Conservation (phyloP, 2,888 invertebrate genomes). For the Stenoptilia bipunctidactyla region DNA sequence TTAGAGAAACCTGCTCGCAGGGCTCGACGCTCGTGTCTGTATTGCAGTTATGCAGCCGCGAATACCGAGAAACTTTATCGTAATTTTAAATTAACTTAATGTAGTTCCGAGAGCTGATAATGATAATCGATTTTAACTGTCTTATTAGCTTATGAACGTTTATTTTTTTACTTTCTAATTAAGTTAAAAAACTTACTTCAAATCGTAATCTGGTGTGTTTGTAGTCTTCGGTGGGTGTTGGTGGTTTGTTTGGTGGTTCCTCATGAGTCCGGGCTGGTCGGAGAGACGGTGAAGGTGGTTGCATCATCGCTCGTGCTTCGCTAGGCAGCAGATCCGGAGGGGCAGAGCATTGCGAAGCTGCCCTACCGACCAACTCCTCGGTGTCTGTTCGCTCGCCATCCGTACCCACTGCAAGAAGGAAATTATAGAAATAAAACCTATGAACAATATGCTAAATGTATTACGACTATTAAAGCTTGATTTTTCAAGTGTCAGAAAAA, state of each 20-base stretch:
- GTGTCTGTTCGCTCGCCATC: conserved; percentile 78
- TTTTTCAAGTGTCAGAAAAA: too few species aligned
- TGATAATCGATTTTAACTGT: too few species aligned
- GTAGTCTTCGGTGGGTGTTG: conserved; percentile 28
- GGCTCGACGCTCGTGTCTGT: not conserved
- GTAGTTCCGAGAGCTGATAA: too few species aligned
- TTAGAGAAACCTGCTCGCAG: not conserved
- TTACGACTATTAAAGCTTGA: too few species aligned
- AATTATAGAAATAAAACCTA: too few species aligned
- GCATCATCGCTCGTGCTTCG: conserved; percentile 62
- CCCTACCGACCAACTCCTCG: conserved; percentile 77
- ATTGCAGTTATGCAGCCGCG: too few species aligned
- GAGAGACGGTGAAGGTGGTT: conserved; percentile 27
- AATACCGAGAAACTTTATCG: too few species aligned
- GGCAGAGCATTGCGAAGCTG: conserved; percentile 74
- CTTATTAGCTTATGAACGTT: too few species aligned
- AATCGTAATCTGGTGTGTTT: conserved; percentile 53
- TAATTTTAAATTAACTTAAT: too few species aligned
- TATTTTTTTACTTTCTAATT: too few species aligned
- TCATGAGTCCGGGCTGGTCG: conserved; percentile 20
- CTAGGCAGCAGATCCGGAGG: conserved; percentile 74
- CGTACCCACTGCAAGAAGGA: conserved; percentile 74
- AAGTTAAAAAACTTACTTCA: conserved; percentile 48
- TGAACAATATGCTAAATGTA: too few species aligned
- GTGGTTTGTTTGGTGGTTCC: conserved; percentile 24